Percentiles rank a stretch among this genome's conserved stretches.
phyloP scores from a whole-genome alignment of 2,797 vertebrate species.

The Anas acuta region DNA sequence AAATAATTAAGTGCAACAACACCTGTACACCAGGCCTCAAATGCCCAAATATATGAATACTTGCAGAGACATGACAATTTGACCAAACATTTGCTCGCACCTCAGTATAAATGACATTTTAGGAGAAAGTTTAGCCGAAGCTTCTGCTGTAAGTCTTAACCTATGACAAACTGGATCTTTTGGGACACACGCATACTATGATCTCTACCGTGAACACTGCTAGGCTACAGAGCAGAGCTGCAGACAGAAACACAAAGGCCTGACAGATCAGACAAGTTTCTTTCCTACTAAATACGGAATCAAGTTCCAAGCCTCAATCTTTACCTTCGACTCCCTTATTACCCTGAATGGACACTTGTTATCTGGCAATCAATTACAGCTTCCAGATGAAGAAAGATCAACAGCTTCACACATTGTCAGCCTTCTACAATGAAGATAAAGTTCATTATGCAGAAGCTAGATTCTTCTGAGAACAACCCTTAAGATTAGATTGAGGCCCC shows the following conservation, averaged over 20 bases:
- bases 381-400: conserved; percentile 36
- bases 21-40: not conserved
- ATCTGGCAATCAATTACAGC: conserved; percentile 26
- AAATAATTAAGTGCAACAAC: not conserved
- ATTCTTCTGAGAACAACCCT: conserved; percentile 6
- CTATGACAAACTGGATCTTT: not conserved
- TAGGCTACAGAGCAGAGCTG: not conserved
- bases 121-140: not conserved
- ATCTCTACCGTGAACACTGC: not conserved
- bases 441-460: conserved; percentile 17
- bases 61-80: not conserved
- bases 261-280: not conserved
- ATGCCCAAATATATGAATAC: not conserved
- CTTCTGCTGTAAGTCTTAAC: not conserved
- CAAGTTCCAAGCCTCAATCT: not conserved
- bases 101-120: not conserved
- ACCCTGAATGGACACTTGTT: conserved; percentile 27
- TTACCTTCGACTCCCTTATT: not conserved
- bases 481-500: not conserved
- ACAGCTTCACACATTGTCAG: conserved; percentile 29
- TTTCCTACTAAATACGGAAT: conserved; percentile 13
- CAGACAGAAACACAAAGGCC: not conserved
- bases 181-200: not conserved
- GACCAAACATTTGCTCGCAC: not conserved
- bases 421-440: conserved; percentile 18